phyloP scores from a whole-genome alignment of 1,140 invertebrate genomes.

The Macrotrachela quadricornifera region DNA sequence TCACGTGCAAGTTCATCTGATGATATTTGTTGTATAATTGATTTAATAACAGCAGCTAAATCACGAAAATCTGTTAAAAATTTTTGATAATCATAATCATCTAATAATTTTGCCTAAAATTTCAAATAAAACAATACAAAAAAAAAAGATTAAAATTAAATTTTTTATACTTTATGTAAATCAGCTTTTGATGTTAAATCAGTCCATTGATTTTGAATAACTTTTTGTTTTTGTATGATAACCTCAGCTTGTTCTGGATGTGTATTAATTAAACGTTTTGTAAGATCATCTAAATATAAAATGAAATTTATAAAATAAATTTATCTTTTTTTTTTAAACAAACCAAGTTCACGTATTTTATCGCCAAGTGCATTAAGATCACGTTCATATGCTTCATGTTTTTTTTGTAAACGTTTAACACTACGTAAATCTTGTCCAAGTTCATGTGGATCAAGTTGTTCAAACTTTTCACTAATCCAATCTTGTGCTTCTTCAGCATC shows the following conservation, averaged over 20 bases:
- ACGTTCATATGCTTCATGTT: conserved; percentile 87
- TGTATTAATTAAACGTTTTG: conserved; percentile 73
- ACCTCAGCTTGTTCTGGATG: conserved; percentile 92
- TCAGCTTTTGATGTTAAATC: conserved; percentile 51
- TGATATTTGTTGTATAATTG: conserved; percentile 88
- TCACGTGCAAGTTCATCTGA: conserved; percentile 97
- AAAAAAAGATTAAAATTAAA: conserved; percentile 20
- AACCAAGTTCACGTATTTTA: conserved; percentile 37
- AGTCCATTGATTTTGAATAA: conserved; percentile 96
- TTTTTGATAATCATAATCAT: conserved; percentile 88
- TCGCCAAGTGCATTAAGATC: conserved; percentile 88
- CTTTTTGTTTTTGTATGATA: conserved; percentile 84
- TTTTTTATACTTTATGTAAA: neutral
- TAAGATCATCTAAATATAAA: conserved; percentile 64
- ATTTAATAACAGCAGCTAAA: conserved; percentile 93
- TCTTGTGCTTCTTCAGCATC: conserved; percentile 97
- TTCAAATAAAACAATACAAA: conserved; percentile 84
- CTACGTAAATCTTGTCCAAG: conserved; percentile 81
- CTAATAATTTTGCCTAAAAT: conserved; percentile 54
- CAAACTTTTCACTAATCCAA: conserved; percentile 96
- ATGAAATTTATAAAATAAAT: conserved; percentile 8
- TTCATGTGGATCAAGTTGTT: conserved; percentile 61
- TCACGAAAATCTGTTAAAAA: conserved; percentile 80
- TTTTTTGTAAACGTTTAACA: conserved; percentile 85
- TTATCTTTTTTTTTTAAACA: neutral